These are phyloP conservation scores for Rhinella marina DNA, from an alignment of 2,797 vertebrate species.

Conservation along the genomic window DNA sequence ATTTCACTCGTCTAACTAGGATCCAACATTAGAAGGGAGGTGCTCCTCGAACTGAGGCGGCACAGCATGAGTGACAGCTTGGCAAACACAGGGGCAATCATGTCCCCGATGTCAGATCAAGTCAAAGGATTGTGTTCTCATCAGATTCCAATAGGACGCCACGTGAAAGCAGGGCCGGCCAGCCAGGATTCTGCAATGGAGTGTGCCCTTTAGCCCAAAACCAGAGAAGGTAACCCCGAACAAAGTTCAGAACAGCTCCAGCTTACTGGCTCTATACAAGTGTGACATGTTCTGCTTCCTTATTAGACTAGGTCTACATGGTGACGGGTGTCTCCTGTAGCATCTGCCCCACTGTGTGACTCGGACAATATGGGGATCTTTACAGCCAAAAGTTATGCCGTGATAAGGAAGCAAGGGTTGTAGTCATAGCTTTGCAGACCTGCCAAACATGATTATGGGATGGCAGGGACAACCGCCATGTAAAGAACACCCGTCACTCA, in stretches of 20 bases:
- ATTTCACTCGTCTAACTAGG: background rate
- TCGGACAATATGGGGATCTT: background rate
- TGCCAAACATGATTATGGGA: background rate
- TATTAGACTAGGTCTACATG: background rate
- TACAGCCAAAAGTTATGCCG: background rate
- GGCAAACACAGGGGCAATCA: background rate
- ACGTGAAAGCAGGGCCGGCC: background rate
- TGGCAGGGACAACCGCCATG: too few relatives aligned
- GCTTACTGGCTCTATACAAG: background rate
- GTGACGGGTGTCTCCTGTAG: too few relatives aligned
- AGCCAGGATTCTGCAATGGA: background rate
- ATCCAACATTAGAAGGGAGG: background rate
- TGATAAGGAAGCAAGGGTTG: background rate
- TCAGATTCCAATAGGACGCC: background rate
- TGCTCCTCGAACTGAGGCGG: background rate
- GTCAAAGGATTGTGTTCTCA: background rate
- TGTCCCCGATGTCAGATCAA: background rate
- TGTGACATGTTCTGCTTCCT: background rate
- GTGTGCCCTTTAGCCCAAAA: background rate
- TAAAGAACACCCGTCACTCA: too few relatives aligned
- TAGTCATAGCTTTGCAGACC: background rate
- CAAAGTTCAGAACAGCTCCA: background rate
- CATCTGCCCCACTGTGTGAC: background rate
- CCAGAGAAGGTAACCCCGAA: background rate
- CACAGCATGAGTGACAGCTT: background rate